Conservation (phyloP, 2,888 invertebrate species). For the Cryptus viduatorius region DNA sequence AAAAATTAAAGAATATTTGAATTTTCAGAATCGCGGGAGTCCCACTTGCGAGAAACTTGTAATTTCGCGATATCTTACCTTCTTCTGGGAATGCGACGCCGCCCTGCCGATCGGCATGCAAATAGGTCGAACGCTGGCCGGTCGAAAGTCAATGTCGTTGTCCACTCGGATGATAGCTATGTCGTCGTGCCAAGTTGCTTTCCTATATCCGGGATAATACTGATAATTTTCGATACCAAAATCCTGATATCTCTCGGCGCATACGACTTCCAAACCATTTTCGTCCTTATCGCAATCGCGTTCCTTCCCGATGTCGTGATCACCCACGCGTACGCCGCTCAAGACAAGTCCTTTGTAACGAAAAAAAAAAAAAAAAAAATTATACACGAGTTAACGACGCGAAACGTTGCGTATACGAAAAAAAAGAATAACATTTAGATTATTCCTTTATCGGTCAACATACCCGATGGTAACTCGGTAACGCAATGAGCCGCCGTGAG, state of each 20-base stretch:
- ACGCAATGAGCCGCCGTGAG: slow-evolving; percentile 88
- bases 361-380: neutral
- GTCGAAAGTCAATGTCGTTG: slow-evolving; percentile 85
- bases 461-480: slow-evolving; percentile 78
- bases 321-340: slow-evolving; percentile 88
- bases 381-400: neutral
- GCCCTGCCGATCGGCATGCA: slow-evolving; percentile 85
- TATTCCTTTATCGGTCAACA: slow-evolving; percentile 36
- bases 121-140: slow-evolving; percentile 85
- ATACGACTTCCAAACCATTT: slow-evolving; percentile 85
- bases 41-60: neutral
- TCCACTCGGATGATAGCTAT: slow-evolving; percentile 87
- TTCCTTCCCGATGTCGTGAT: slow-evolving; percentile 86
- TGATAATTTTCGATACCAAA: slow-evolving; percentile 85
- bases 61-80: slow-evolving; percentile 69
- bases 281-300: slow-evolving; percentile 85
- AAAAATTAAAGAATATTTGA: neutral
- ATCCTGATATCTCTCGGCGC: slow-evolving; percentile 86
- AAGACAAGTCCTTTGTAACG: slow-evolving; percentile 72
- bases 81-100: slow-evolving; percentile 67
- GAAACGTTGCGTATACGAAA: neutral
- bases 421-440: neutral
- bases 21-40: neutral
- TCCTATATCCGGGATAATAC: slow-evolving; percentile 86
- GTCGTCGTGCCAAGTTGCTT: slow-evolving; percentile 86